phyloP scores from a whole-genome alignment of 2,113 vertebrate genomes.

The Burhinus bistriatus region DNA sequence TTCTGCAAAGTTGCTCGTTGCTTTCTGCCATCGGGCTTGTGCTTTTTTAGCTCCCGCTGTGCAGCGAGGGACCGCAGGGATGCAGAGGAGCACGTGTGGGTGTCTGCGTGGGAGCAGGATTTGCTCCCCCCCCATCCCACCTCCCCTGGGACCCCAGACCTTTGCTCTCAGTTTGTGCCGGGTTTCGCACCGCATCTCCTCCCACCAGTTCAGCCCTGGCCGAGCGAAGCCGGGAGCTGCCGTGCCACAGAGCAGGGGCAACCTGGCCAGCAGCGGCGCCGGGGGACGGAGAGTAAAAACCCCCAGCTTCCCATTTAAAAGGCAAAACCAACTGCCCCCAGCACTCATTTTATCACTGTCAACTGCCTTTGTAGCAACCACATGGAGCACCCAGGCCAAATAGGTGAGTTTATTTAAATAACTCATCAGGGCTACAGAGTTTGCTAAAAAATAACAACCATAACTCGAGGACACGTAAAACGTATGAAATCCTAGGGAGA shows the following conservation, averaged over 20 bases:
- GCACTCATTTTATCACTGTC: neutral
- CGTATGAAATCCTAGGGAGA: neutral
- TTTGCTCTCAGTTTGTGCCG: neutral
- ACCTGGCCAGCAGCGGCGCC: neutral
- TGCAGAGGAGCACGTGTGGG: neutral
- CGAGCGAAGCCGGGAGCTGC: neutral
- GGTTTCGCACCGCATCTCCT: neutral
- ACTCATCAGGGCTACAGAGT: constrained; percentile 6
- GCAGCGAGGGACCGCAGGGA: accelerated
- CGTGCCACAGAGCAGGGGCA: neutral
- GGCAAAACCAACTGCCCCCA: neutral
- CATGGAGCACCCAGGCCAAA: neutral
- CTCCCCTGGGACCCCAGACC: neutral
- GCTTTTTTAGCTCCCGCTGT: neutral
- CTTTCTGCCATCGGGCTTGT: neutral
- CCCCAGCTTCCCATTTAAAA: neutral
- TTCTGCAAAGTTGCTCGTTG: too few relatives aligned
- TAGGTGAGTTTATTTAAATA: constrained; percentile 44
- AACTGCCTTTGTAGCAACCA: neutral
- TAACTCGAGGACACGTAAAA: neutral
- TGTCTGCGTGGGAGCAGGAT: neutral
- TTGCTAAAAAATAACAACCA: neutral
- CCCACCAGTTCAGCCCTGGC: neutral
- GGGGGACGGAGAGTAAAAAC: neutral
- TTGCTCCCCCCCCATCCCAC: too few relatives aligned